Conservation (phyloP, 2,113 vertebrate species). For the Saimiri boliviensis region DNA sequence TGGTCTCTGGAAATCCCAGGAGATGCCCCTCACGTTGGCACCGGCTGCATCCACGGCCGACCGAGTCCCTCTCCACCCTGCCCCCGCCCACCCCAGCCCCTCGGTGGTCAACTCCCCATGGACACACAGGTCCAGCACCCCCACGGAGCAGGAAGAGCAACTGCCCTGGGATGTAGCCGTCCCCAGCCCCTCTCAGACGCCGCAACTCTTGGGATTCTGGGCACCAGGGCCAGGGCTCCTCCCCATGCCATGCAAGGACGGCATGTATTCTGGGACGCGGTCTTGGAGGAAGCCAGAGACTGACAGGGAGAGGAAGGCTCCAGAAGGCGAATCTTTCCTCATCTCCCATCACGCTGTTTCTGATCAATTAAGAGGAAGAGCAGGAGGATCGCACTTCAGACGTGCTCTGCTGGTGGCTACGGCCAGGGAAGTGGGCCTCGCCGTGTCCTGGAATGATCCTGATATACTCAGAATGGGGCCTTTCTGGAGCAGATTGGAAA, state of each 20-base stretch:
- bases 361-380: rapidly evolving
- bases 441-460: slow-evolving; percentile 53
- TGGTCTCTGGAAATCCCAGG: background rate
- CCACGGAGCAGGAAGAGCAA: background rate
- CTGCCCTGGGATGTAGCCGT: rapidly evolving
- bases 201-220: background rate
- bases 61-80: background rate
- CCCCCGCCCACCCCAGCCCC: background rate
- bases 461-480: slow-evolving; percentile 5
- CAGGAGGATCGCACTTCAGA: background rate
- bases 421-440: background rate
- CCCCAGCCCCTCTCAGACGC: rapidly evolving
- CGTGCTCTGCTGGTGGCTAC: rapidly evolving
- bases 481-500: slow-evolving; percentile 66
- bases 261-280: rapidly evolving
- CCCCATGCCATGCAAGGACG: rapidly evolving
- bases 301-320: background rate
- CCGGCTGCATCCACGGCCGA: rapidly evolving
- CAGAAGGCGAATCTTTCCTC: background rate
- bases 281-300: background rate
- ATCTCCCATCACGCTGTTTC: rapidly evolving
- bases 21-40: background rate
- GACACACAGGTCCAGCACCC: background rate
- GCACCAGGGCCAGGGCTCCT: rapidly evolving
- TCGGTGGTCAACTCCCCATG: background rate